These are phyloP conservation scores for Oxystoma pomonae DNA, from an alignment of 2,888 invertebrate species.

Conservation along the genomic window DNA sequence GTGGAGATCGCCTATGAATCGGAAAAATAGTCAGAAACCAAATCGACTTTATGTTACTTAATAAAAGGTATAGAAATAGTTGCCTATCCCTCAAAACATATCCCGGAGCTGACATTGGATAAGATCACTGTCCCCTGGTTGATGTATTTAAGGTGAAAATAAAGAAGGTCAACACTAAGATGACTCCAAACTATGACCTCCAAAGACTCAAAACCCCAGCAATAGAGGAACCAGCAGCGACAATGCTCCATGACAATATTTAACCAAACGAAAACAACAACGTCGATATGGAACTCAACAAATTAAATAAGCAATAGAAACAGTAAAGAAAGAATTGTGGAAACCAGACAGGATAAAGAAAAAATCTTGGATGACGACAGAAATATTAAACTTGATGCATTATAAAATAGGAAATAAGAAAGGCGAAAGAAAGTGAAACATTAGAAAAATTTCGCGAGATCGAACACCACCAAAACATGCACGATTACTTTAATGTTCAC, in stretches of 20 bases:
- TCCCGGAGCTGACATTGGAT: background rate
- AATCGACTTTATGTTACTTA: background rate
- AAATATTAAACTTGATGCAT: constrained; percentile 7
- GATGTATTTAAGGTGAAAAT: constrained; percentile 10
- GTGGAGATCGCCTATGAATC: background rate
- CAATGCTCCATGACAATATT: background rate
- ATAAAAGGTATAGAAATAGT: background rate
- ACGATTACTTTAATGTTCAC: constrained; percentile 1
- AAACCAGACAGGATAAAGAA: constrained; percentile 6
- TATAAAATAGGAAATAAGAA: constrained; percentile 2
- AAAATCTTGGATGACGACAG: constrained; percentile 5
- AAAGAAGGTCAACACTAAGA: constrained; percentile 15
- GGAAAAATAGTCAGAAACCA: too few species aligned
- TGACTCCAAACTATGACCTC: background rate
- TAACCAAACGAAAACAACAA: background rate
- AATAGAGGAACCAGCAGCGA: constrained; percentile 7
- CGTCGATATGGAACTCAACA: background rate
- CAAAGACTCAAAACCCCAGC: background rate
- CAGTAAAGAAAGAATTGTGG: too few species aligned
- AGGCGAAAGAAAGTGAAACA: constrained; percentile 1
- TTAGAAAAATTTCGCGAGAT: constrained; percentile 7
- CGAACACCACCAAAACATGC: constrained; percentile 6
- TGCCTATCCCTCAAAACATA: background rate
- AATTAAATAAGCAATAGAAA: constrained; percentile 3
- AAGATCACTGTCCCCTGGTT: background rate